Conservation (phyloP, 2,797 vertebrate species). For the Enteromius anoplus region DNA sequence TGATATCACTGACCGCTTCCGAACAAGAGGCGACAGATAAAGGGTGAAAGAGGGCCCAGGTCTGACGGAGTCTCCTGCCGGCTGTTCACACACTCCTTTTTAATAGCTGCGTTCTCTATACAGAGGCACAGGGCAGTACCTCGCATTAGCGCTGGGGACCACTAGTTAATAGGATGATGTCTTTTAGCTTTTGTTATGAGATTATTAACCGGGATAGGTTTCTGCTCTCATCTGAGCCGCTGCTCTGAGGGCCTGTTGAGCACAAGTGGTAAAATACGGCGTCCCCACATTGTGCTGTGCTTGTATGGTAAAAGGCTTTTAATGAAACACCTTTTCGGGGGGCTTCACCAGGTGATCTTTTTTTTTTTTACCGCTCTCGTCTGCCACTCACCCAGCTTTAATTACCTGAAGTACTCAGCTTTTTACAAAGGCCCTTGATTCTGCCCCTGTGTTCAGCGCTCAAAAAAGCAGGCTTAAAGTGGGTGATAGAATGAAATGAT, state of each 20-base stretch:
- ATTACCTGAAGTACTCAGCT: slow-evolving; percentile 90
- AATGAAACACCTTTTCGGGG: slow-evolving; percentile 89
- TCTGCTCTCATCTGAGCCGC: slow-evolving; percentile 84
- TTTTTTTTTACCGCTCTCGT: slow-evolving; percentile 78
- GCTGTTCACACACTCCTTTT: slow-evolving; percentile 86
- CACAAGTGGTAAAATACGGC: slow-evolving; percentile 91
- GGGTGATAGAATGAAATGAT: slow-evolving; percentile 64
- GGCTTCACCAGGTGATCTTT: slow-evolving; percentile 95
- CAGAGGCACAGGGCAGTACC: slow-evolving; percentile 92
- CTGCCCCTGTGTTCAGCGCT: slow-evolving; percentile 59
- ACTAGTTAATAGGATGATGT: slow-evolving; percentile 99
- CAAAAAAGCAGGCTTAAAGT: slow-evolving; percentile 69
- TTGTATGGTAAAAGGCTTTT: slow-evolving; percentile 84
- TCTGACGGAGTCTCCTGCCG: slow-evolving; percentile 76
- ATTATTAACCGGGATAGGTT: slow-evolving; percentile 98
- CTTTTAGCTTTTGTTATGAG: slow-evolving; percentile 99
- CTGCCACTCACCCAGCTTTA: slow-evolving; percentile 88
- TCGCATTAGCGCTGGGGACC: slow-evolving; percentile 96
- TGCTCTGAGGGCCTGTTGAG: slow-evolving; percentile 91
- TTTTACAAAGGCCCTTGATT: slow-evolving; percentile 77
- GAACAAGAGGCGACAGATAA: slow-evolving; percentile 88
- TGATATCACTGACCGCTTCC: slow-evolving; percentile 89
- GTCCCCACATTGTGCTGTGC: slow-evolving; percentile 81
- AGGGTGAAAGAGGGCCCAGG: slow-evolving; percentile 82
- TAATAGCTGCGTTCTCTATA: slow-evolving; percentile 87